phyloP scores from a whole-genome alignment of 2,113 vertebrate species.

The Pygoscelis adeliae region DNA sequence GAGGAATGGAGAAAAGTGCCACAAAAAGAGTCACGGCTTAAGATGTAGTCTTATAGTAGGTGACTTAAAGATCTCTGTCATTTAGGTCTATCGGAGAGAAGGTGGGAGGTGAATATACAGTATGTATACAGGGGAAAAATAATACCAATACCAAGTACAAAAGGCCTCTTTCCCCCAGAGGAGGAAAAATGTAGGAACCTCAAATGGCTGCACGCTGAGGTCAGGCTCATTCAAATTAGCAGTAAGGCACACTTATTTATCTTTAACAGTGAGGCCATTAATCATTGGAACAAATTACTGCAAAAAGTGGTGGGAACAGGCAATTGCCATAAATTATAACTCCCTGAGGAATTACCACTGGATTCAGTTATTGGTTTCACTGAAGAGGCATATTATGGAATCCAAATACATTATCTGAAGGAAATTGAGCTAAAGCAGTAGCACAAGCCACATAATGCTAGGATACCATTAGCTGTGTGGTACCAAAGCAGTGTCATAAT shows the following conservation, averaged over 20 bases:
- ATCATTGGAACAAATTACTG: slow-evolving; percentile 48
- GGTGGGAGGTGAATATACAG: not conserved
- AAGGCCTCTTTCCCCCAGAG: not conserved
- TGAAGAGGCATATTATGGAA: slow-evolving; percentile 7
- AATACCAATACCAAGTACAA: not conserved
- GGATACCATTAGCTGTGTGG: not conserved
- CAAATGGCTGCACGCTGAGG: slow-evolving; percentile 9
- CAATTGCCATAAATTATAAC: slow-evolving; percentile 61
- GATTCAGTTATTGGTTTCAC: slow-evolving; percentile 47
- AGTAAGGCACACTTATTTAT: slow-evolving; percentile 24
- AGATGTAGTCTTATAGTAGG: not conserved
- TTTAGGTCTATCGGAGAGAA: not conserved
- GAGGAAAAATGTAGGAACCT: not conserved
- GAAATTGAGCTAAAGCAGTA: slow-evolving; percentile 2
- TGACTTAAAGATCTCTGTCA: not conserved
- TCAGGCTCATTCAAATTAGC: slow-evolving; percentile 30
- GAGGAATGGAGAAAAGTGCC: not conserved
- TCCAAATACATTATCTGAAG: slow-evolving; percentile 30
- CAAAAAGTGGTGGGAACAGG: slow-evolving; percentile 32
- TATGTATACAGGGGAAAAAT: not conserved
- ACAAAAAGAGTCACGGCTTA: not conserved
- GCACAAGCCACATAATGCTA: not conserved
- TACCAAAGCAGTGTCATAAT: not conserved
- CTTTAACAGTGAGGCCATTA: slow-evolving; percentile 33
- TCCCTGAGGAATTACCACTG: not conserved